phyloP scores from a whole-genome alignment of 2,888 invertebrate species.

The Beris chalybata region DNA sequence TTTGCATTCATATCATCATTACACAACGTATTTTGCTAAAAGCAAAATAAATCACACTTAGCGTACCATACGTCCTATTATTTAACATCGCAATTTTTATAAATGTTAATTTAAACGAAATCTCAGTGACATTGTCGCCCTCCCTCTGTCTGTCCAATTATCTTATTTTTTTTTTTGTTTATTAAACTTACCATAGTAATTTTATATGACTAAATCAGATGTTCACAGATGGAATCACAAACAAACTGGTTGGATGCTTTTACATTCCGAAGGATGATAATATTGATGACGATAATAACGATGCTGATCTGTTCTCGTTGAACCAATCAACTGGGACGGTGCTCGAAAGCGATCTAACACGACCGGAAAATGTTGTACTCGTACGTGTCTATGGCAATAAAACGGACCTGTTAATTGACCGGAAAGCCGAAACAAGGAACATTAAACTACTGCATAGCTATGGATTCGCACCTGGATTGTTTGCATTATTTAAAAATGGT shows the following conservation, averaged over 20 bases:
- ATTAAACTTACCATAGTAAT: constrained; percentile 31
- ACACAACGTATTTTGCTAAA: too few species aligned
- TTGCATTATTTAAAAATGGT: constrained; percentile 92
- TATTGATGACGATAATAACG: constrained; percentile 11
- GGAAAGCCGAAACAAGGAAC: constrained; percentile 75
- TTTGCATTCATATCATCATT: too few species aligned
- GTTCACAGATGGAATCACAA: constrained; percentile 93
- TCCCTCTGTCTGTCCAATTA: constrained; percentile 2
- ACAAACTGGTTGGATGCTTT: constrained; percentile 83
- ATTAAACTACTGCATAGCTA: constrained; percentile 67
- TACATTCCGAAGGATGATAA: constrained; percentile 47
- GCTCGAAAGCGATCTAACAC: constrained; percentile 43
- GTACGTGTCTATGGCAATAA: constrained; percentile 91
- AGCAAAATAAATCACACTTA: too few species aligned
- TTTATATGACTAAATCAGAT: constrained; percentile 60
- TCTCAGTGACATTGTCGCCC: constrained; percentile 10
- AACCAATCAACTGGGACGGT: constrained; percentile 16
- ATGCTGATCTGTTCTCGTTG: too few species aligned
- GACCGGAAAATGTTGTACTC: constrained; percentile 67
- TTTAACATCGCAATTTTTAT: constrained; percentile 11
- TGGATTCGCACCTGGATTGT: constrained; percentile 82
- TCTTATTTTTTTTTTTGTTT: neutral
- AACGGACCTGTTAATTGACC: constrained; percentile 89
- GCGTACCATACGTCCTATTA: too few species aligned
- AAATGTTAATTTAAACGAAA: constrained; percentile 6